Evolutionary conservation across 2,113 vertebrate genomes (phyloP), one percentile per base, ranked within the genome.

Genomic region (Oncorhynchus mykiss): DNA sequence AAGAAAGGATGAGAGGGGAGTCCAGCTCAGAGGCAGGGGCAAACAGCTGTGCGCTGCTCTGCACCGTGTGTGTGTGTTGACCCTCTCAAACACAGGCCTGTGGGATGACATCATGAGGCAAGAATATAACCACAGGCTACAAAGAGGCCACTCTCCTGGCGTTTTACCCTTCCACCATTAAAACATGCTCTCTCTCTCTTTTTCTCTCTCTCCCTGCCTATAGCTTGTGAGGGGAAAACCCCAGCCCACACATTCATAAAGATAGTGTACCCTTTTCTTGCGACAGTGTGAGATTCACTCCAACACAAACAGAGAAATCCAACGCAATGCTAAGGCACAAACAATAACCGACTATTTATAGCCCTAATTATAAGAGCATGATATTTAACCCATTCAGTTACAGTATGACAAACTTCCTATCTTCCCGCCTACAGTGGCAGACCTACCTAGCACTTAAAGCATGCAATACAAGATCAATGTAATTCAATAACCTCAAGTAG

Each of bases 71-170:
- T 77, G 65, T 80, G 72, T 69, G 67, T 27, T 82, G 90, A 91
- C 81, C 85, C 77, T 86, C 84, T 82, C 81, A 88, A 89, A 84
- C 80, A 84, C 74, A 80, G 65, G 72, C 77, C 76, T 87, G 87
- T 82, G 67, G 64, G 85, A 88, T 91, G 89, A 92, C 88, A 89
- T 91, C 90, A 92, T 89, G 77, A 79, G 76, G 78, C 83, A 91
- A 82, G 88, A 91, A 92, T 89, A 90, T 82, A 79, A 89, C 85
- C 80, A 60, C 80, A 77, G 80, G 82, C 82, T 85, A 85, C 79
- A 85, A 87, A 88, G 80, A 79, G 81, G 86, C 82, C 82, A 81
- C 78, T 71, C 75, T 82, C 54, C 62, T 80, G 79, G 85, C 72
- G 69, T 82, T 78, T 84, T 78, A 82, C 72, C 75, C 70, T 20